Percentiles rank a stretch among this genome's conserved stretches.
phyloP scores from a whole-genome alignment of 2,113 vertebrate genomes.

The Brachypodius melanocephalos region DNA sequence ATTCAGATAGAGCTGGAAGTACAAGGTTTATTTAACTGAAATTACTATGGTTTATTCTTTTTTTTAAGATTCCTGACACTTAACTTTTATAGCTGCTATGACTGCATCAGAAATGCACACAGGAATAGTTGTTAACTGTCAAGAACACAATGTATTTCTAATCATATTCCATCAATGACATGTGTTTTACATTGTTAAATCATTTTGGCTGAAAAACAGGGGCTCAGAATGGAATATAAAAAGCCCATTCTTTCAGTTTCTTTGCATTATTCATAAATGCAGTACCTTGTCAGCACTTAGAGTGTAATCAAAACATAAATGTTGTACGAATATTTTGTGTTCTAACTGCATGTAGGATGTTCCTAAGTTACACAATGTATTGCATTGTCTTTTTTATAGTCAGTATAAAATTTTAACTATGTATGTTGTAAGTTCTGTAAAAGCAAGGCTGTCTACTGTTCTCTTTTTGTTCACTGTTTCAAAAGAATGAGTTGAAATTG shows the following conservation, averaged over 20 bases:
- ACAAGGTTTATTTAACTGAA: neutral
- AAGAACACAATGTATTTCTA: slow-evolving; percentile 72
- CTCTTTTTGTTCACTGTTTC: slow-evolving; percentile 4
- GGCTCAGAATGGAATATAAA: slow-evolving; percentile 66
- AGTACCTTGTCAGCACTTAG: slow-evolving; percentile 71
- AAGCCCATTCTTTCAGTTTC: slow-evolving; percentile 52
- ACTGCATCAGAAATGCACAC: slow-evolving; percentile 32
- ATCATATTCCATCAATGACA: slow-evolving; percentile 71
- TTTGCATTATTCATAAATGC: slow-evolving; percentile 79
- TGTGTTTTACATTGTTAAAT: slow-evolving; percentile 74
- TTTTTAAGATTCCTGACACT: slow-evolving; percentile 12
- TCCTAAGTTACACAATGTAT: slow-evolving; percentile 45
- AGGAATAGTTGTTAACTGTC: slow-evolving; percentile 73
- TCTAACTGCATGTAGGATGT: slow-evolving; percentile 57
- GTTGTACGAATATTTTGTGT: slow-evolving; percentile 69
- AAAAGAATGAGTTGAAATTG: slow-evolving; percentile 14
- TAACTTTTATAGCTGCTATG: slow-evolving; percentile 32
- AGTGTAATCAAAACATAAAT: slow-evolving; percentile 79
- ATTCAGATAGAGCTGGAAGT: neutral
- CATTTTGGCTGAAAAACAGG: slow-evolving; percentile 66
- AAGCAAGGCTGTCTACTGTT: neutral
- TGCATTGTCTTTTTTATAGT: slow-evolving; percentile 33
- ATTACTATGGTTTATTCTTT: neutral
- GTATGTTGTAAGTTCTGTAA: neutral
- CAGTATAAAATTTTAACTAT: slow-evolving; percentile 50